Conservation (phyloP, 2,797 vertebrate species). For the Phyllotis vaccarum region DNA sequence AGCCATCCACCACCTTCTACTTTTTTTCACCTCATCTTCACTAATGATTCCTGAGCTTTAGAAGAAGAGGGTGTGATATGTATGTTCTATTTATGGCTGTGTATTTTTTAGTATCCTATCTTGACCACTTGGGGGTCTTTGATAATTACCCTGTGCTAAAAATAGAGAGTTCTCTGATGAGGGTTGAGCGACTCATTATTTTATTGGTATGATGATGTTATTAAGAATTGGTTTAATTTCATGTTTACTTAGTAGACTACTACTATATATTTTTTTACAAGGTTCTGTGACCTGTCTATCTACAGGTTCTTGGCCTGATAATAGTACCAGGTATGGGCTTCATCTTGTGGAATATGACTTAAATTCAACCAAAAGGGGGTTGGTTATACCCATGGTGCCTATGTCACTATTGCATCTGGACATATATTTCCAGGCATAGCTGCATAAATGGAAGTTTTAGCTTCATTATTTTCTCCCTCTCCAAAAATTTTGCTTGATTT, state of each 20-base stretch:
- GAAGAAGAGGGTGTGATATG: background rate
- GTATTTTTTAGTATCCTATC: background rate
- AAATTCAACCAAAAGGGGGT: background rate
- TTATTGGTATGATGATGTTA: background rate
- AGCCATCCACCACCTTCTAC: background rate
- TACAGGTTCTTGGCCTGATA: background rate
- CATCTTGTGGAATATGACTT: background rate
- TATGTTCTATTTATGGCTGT: background rate
- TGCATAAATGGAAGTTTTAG: background rate
- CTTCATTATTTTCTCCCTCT: background rate
- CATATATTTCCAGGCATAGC: background rate
- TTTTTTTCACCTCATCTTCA: background rate
- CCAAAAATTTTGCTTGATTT: background rate
- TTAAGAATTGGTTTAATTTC: background rate
- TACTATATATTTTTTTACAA: background rate
- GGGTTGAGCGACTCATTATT: background rate
- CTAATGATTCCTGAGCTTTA: background rate
- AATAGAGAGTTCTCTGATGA: background rate
- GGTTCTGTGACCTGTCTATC: background rate
- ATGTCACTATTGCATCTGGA: background rate
- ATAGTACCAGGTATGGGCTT: background rate
- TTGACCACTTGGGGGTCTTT: background rate
- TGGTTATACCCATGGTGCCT: background rate
- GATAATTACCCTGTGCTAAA: background rate
- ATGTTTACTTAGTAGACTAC: background rate